A percentile compares a stretch with the other conserved stretches of the same genome.
phyloP scores from a whole-genome alignment of 2,888 invertebrate species.

The Lacanobia wlatinum region DNA sequence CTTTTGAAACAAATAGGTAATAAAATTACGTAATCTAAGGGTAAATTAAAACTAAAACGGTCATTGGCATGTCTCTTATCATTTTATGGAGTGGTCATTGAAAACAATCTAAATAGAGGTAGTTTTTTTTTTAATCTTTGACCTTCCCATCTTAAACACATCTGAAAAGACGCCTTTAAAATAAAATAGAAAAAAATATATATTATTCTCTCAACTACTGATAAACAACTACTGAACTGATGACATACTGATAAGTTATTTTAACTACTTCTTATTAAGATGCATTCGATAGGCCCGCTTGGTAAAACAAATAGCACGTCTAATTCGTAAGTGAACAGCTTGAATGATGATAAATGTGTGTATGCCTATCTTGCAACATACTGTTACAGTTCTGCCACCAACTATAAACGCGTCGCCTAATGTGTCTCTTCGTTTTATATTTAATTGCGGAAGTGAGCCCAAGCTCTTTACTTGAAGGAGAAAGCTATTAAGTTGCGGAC shows the following conservation, averaged over 20 bases:
- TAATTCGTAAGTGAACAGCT: conserved; percentile 5
- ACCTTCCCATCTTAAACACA: no score
- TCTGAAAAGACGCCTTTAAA: no score
- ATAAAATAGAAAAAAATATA: no score
- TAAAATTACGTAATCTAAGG: no score
- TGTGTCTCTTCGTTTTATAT: conserved; percentile 42
- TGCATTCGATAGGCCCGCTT: neutral
- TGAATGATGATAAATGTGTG: conserved; percentile 12
- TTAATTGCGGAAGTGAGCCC: conserved; percentile 74
- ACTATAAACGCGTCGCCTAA: conserved; percentile 18
- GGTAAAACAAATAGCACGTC: neutral
- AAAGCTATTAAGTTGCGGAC: conserved; percentile 70
- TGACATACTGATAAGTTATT: neutral
- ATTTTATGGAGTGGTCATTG: no score
- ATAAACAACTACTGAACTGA: no score
- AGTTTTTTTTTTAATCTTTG: no score
- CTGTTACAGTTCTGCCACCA: conserved; percentile 20
- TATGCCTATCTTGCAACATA: conserved; percentile 7
- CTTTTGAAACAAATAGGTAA: neutral
- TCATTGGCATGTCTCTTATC: no score
- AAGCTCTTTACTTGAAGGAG: conserved; percentile 63
- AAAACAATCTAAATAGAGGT: no score
- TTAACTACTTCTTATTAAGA: neutral
- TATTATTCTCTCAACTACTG: no score
- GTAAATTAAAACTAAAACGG: no score